phyloP scores from a whole-genome alignment of 2,113 vertebrate species.

The Mionectes macconnelli region DNA sequence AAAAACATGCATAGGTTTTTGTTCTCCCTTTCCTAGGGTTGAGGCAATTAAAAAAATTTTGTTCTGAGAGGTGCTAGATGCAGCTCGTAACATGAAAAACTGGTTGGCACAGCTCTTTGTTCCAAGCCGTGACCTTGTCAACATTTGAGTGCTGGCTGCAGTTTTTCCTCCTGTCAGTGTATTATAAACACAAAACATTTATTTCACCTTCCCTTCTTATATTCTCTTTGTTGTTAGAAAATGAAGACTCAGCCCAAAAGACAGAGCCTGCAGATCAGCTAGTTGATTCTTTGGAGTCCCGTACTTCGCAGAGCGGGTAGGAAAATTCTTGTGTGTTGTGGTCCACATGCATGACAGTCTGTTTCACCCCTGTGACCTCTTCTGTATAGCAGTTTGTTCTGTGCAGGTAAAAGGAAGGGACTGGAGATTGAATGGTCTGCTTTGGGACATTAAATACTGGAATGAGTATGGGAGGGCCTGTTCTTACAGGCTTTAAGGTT shows the following conservation, averaged over 20 bases:
- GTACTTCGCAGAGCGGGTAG: conserved; percentile 63
- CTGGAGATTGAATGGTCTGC: not conserved
- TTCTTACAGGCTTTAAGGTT: not conserved
- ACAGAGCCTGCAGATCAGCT: not conserved
- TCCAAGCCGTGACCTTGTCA: not conserved
- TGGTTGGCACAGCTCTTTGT: not conserved
- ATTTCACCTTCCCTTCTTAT: not conserved
- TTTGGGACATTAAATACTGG: not conserved
- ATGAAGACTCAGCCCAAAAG: conserved; percentile 61
- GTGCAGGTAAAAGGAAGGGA: not conserved
- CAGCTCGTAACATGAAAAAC: not conserved
- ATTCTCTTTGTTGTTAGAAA: conserved; percentile 61
- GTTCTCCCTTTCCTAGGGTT: not conserved
- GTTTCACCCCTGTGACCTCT: not conserved
- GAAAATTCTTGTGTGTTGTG: not conserved
- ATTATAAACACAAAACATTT: not conserved
- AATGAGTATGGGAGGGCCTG: not conserved
- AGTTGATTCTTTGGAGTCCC: not conserved
- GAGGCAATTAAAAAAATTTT: not conserved
- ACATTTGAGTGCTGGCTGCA: not conserved
- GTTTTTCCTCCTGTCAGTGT: not conserved
- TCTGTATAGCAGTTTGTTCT: not conserved
- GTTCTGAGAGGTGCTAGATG: not conserved
- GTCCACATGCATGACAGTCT: not conserved
- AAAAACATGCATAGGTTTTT: not conserved